Evolutionary conservation across 1,140 invertebrate genomes (phyloP), one percentile per base, ranked within the genome.

Genomic region (Magallana angulata): DNA sequence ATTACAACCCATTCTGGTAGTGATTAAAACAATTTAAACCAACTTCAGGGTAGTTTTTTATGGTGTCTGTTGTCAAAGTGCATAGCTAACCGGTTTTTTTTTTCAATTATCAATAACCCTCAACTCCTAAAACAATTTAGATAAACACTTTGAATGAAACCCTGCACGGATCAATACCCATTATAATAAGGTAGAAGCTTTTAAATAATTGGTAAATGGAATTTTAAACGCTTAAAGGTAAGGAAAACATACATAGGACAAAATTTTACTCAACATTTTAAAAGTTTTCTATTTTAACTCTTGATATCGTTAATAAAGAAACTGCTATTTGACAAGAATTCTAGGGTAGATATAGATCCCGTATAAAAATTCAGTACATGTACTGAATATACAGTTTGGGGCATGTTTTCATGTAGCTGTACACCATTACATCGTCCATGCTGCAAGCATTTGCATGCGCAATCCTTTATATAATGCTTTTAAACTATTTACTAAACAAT

Each of bases 41-140:
- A 76, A 8, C 68, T 76, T 2, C 36, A 16, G n/a, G 8, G 68
- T 30, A 76, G 30, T 76, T 76, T 30, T 71, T 18, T 11, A 6
- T 24, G 8, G 24, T 7, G 24, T 76, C 24, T 76, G 68, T 76
- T 76, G 68, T 76, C 9, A 30, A 30, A 8, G 68, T 76, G 68
- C 68, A 76, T 76, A 76, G 36, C 36, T 12, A 76, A 4, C 24
- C 68, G 68, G 36, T 76, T 30, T 76, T 76, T 71, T 71, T 76
- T 62, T 12, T 36, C 68, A 12, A 76, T 76, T 76, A 76, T 76
- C 68, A 76, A 30, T 30, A 30, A 76, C 68, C 36, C 24, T 76
- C 68, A 76, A 76, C 68, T 76, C 24, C 68, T 76, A 76, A 76
- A 76, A 76, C 68, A 76, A 76, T 76, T 76, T 76, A 76, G 68